These are phyloP conservation scores for Cephus sareptanus DNA, from an alignment of 2,888 invertebrate species.

Conservation along the genomic window DNA sequence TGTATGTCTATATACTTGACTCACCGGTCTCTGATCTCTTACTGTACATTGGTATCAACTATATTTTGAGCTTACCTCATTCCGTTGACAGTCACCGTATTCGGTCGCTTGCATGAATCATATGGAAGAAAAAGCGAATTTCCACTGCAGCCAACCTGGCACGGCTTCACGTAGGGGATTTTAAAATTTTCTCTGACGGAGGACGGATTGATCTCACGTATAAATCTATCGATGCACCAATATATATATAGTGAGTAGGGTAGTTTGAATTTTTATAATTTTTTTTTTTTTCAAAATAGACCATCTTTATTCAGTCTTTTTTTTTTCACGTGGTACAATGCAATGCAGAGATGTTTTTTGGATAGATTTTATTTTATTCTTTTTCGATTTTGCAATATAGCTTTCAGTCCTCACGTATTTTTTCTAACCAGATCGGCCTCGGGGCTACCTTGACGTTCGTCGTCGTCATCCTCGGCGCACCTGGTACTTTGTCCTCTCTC, in stretches of 20 bases:
- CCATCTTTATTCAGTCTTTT: too few relatives aligned
- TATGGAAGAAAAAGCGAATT: not conserved
- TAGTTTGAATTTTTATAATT: not conserved
- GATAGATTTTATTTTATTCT: not conserved
- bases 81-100: not conserved
- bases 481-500: slow-evolving; percentile 29
- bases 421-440: not conserved
- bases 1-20: too few relatives aligned
- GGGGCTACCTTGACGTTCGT: slow-evolving; percentile 2
- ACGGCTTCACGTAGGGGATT: not conserved
- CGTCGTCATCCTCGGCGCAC: slow-evolving; percentile 26
- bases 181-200: too few relatives aligned
- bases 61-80: not conserved
- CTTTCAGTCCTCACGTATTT: not conserved
- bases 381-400: not conserved
- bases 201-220: too few relatives aligned
- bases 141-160: not conserved
- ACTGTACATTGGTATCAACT: not conserved
- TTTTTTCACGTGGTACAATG: too few relatives aligned
- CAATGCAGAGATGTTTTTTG: not conserved
- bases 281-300: too few relatives aligned
- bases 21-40: too few relatives aligned
- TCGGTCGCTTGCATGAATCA: not conserved
- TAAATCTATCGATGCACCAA: too few relatives aligned
- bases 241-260: too few relatives aligned